Percentiles rank a stretch among this genome's conserved stretches.
Evolutionary conservation across 1,140 invertebrate genomes (phyloP).

Genomic region (Zophobas atratus): DNA sequence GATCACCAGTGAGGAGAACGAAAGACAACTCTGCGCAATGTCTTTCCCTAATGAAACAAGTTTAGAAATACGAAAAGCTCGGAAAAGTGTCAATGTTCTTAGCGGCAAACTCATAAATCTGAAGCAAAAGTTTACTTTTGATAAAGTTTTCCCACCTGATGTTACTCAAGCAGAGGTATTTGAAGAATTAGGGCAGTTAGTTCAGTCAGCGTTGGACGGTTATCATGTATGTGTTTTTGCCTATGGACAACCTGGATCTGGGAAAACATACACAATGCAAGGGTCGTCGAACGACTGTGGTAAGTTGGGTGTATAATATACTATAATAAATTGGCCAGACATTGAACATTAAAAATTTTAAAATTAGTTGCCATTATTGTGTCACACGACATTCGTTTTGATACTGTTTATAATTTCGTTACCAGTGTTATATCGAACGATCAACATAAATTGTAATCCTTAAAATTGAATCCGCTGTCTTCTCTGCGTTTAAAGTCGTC

Average conservation of each 20-base stretch:
- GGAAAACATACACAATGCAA: slow-evolving; percentile 91
- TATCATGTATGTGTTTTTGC: slow-evolving; percentile 97
- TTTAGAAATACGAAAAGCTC: slow-evolving; percentile 68
- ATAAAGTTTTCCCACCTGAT: slow-evolving; percentile 76
- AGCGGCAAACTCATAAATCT: slow-evolving; percentile 65
- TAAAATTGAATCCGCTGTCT: too few relatives aligned
- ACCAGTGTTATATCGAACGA: too few relatives aligned
- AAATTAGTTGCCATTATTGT: too few relatives aligned
- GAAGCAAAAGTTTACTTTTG: slow-evolving; percentile 76
- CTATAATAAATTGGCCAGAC: not conserved
- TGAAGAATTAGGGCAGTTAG: slow-evolving; percentile 77
- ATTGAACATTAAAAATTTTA: too few relatives aligned
- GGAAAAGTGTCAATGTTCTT: slow-evolving; percentile 55
- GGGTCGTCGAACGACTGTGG: slow-evolving; percentile 66
- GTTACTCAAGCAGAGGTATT: slow-evolving; percentile 75
- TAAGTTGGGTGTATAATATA: not conserved
- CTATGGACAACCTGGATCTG: slow-evolving; percentile 94
- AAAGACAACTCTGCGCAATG: slow-evolving; percentile 66
- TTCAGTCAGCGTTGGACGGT: slow-evolving; percentile 90
- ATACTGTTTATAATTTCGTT: too few relatives aligned
- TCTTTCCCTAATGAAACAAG: slow-evolving; percentile 69
- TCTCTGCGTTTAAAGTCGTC: too few relatives aligned
- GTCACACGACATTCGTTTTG: too few relatives aligned
- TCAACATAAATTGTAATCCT: too few relatives aligned
- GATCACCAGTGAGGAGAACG: slow-evolving; percentile 61